A percentile compares a stretch with the other conserved stretches of the same genome.
Conservation (phyloP, 2,113 vertebrate species). For the Grammomys surdaster region DNA sequence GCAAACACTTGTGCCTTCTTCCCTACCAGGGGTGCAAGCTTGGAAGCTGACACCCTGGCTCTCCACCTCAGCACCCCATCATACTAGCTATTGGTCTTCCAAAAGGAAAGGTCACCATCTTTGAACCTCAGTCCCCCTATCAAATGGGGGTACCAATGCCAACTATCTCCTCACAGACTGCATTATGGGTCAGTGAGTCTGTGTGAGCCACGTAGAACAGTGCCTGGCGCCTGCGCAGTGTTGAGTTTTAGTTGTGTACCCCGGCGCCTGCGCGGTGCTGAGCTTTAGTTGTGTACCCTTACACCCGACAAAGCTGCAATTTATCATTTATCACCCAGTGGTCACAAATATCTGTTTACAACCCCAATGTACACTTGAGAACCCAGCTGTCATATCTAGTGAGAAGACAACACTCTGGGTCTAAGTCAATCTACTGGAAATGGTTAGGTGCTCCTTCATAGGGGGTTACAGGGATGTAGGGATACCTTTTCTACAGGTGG, state of each 20-base stretch:
- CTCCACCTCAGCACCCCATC: neutral
- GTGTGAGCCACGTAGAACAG: neutral
- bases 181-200: neutral
- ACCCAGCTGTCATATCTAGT: neutral
- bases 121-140: conserved; percentile 1
- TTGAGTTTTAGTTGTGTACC: neutral
- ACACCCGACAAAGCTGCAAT: neutral
- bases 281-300: neutral
- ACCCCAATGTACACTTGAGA: neutral
- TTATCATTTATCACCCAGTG: neutral
- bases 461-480: neutral
- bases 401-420: neutral
- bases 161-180: neutral
- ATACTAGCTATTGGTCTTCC: neutral
- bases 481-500: neutral
- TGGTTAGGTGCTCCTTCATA: neutral
- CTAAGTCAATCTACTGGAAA: conserved; percentile 32
- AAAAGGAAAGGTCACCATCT: conserved; percentile 19
- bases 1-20: neutral
- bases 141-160: neutral
- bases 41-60: neutral
- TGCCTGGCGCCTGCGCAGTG: neutral
- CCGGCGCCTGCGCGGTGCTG: neutral
- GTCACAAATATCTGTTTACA: neutral
- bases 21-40: neutral